Evolutionary conservation across 2,888 invertebrate genomes (phyloP).

Genomic region (Meandrusa payeni): DNA sequence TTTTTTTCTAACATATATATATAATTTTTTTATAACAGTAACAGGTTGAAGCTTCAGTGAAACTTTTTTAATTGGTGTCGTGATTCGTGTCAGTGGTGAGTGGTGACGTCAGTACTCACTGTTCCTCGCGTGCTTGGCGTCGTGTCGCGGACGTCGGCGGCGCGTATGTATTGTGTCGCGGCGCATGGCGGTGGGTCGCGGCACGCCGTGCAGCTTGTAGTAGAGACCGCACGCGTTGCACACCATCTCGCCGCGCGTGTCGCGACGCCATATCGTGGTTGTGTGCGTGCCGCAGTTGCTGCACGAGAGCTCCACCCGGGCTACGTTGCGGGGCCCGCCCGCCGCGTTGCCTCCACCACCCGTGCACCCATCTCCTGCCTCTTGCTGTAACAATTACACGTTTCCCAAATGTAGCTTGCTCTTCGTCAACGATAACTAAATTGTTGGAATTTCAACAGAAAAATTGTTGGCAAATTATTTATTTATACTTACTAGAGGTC

Average conservation of each 20-base stretch:
- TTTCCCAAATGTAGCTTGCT: too few relatives aligned
- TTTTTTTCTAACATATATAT: too few relatives aligned
- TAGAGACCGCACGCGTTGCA: conserved; percentile 99
- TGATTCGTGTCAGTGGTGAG: neutral
- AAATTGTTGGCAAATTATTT: too few relatives aligned
- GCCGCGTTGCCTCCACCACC: conserved; percentile 26
- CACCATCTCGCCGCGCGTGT: conserved; percentile 98
- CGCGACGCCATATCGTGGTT: conserved; percentile 98
- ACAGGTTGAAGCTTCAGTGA: too few relatives aligned
- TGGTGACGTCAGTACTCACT: conserved; percentile 54
- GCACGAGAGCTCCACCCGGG: conserved; percentile 92
- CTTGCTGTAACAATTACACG: conserved; percentile 4
- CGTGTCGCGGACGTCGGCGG: conserved; percentile 91
- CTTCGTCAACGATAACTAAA: too few relatives aligned
- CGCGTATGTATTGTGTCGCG: conserved; percentile 97
- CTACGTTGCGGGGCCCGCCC: conserved; percentile 38
- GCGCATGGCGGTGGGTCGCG: conserved; percentile 96
- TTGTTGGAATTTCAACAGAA: too few relatives aligned
- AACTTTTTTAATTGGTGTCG: too few relatives aligned
- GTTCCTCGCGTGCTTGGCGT: conserved; percentile 74
- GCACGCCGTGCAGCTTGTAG: conserved; percentile 97
- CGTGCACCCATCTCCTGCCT: conserved; percentile 31
- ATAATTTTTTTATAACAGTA: too few relatives aligned
- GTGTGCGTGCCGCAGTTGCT: conserved; percentile 98
- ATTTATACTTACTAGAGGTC: too few relatives aligned